Base-by-base conservation (phyloP, 30 jellyfish, hydroid and myxozoan species). In the Hydra vulgaris region DNA sequence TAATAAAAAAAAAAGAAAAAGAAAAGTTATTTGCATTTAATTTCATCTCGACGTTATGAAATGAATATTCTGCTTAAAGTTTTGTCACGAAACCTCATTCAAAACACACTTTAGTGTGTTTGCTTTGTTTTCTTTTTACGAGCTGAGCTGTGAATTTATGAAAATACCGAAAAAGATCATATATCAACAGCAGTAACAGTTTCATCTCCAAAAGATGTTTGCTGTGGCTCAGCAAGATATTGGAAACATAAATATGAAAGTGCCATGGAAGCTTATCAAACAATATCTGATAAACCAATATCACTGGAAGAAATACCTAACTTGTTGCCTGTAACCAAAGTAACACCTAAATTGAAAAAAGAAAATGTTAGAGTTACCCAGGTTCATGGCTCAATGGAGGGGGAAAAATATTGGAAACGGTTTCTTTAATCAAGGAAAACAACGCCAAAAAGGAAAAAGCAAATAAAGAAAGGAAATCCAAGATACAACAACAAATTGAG, bases 331-430 rank as follows among this genome's bases (percentile, higher is more conserved):
- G 75, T 68, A 68, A 68, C 25, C 25, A 68, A 68, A 23, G 75
- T 68, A 68, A 68, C 25, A 23, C 75, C 75, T n/a, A 68, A 68
- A 23, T 1, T 68, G 26, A n/a, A 20, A 7, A 68, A 68, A 3
- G 75, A 68, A 68, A 68, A 68, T 68, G 75, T 68, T n/a, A 68
- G 75, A 23, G 75, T 68, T 23, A 68, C 75, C 26, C 75, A 68
- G 75, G 27, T 68, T n/a, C 75, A 68, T 15, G 75, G 75, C 75
- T 68, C 75, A 23, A 68, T 68, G 75, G 27, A 68, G 75, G 75
- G 61, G 61, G 61, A 40, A 40, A n/a, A n/a, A n/a, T n/a, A n/a
- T n/a, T n/a, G n/a, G n/a, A n/a, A n/a, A n/a, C n/a, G n/a, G n/a
- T n/a, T n/a, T n/a, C n/a, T n/a, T n/a, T n/a, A n/a, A n/a, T n/a